A percentile compares a stretch with the other conserved stretches of the same genome.
These are phyloP conservation scores for Aradophagus sp. DNA, from an alignment of 1,140 invertebrate genomes.

Conservation along the genomic window DNA sequence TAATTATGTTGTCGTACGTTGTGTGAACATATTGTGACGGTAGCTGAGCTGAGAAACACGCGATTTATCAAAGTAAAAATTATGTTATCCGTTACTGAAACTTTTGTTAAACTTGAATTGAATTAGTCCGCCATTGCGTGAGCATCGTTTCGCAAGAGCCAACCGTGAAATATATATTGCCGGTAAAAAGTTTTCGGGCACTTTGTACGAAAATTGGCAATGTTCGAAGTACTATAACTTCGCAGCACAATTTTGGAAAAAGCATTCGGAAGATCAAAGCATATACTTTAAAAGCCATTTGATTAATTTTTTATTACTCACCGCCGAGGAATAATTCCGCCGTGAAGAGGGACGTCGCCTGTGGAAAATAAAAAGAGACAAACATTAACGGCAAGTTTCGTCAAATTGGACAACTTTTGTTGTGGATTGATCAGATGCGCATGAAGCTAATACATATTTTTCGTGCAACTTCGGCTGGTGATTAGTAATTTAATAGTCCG, in stretches of 20 bases:
- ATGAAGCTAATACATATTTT: no score
- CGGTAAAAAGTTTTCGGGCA: conserved; percentile 23
- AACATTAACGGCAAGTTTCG: no score
- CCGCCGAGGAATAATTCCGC: conserved; percentile 7
- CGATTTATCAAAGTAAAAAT: conserved; percentile 12
- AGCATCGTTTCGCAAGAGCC: conserved; percentile 20
- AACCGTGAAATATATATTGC: conserved; percentile 19
- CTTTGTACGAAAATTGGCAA: conserved; percentile 33
- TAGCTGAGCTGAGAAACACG: conserved; percentile 6
- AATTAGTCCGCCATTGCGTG: conserved; percentile 29
- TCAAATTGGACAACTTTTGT: no score
- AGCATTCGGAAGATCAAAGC: conserved; percentile 30
- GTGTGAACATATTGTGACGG: no score
- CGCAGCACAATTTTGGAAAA: conserved; percentile 32
- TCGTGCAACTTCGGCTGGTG: no score
- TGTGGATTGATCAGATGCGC: no score
- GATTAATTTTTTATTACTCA: conserved; percentile 29
- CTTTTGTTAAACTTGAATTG: conserved; percentile 34
- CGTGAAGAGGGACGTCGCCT: background rate
- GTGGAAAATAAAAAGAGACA: background rate
- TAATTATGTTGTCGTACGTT: no score
- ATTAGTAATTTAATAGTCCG: no score
- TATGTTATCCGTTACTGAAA: conserved; percentile 14
- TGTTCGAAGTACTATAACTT: conserved; percentile 33
- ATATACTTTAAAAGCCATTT: conserved; percentile 26